phyloP scores from a whole-genome alignment of 2,888 invertebrate genomes.

The Acanthosepion pharaonis region DNA sequence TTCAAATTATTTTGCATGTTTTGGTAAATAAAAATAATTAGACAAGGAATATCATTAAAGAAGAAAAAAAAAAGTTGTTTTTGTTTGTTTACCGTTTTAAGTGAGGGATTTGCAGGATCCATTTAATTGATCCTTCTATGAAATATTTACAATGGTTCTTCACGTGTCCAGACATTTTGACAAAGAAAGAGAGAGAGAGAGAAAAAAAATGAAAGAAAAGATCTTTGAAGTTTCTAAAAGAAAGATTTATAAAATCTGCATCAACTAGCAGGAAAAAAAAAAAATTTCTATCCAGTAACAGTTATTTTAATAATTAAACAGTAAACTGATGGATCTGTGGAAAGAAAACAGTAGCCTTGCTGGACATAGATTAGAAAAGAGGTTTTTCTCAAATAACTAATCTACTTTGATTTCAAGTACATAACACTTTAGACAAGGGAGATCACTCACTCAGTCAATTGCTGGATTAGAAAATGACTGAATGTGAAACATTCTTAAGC shows the following conservation, averaged over 20 bases:
- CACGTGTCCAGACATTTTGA: background rate
- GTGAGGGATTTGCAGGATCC: background rate
- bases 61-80: too few species aligned
- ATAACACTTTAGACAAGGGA: background rate
- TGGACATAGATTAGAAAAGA: background rate
- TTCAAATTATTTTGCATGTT: background rate
- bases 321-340: background rate
- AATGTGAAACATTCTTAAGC: too few species aligned
- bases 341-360: background rate
- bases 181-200: background rate
- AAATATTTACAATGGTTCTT: background rate
- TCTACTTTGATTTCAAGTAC: background rate
- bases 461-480: background rate
- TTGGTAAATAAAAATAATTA: too few species aligned
- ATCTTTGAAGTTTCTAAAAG: background rate
- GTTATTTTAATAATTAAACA: background rate
- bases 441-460: background rate
- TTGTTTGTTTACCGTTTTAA: background rate
- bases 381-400: background rate
- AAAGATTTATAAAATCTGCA: background rate
- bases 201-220: background rate
- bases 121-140: background rate
- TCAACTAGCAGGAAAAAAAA: background rate
- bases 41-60: too few species aligned
- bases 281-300: background rate